Base-by-base conservation (phyloP, 2,888 invertebrate genomes). In the Xylophagus ater region DNA sequence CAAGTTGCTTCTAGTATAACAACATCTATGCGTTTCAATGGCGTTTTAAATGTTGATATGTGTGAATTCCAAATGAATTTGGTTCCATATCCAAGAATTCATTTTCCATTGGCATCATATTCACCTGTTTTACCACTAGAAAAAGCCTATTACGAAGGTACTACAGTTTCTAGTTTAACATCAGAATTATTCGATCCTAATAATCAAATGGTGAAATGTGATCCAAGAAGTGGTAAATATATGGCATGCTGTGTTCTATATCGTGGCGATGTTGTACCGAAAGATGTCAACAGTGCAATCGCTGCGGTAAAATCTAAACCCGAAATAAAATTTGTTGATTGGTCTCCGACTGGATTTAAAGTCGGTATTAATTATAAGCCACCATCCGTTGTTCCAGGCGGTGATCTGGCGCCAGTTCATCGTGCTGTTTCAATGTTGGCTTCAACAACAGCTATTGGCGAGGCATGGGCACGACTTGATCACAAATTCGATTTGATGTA, bases 401-500 rank as follows among this genome's bases (percentile, higher is more conserved):
- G 80, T 0, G 81, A 83, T 62, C 67, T 83, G 53, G 85, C 86
- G 44, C 76, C 76, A 56, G 83, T 84, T 43, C 79, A 81, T 55
- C 73, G 88, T 49, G 86, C 87, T 19, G 85, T 85, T 10, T 87
- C 87, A 54, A 87, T 89, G 81, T 67, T 74, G 59, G 84, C 73
- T 55, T 89, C 89, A 66, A 89, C 87, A 4, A 93, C 89, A 13
- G 88, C 89, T 50, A 88, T 90, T 55, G 80, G 82, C 10, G 81
- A 86, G 55, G 89, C 89, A 34, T 92, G 89, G 82, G 78, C 81
- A 47, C 83, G 87, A 57, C 73, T 94, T 41, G 83, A 90, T 67
- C 82, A 81, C 66, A 96, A 94, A 67, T 92, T 93, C 62, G 93
- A 94, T 67, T 73, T 93, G 55, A 89, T 92, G 88, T 92, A 81